Evolutionary conservation across 2,797 vertebrate species (phyloP), one percentile per base, ranked within the genome.

Genomic region (Tachyglossus aculeatus): DNA sequence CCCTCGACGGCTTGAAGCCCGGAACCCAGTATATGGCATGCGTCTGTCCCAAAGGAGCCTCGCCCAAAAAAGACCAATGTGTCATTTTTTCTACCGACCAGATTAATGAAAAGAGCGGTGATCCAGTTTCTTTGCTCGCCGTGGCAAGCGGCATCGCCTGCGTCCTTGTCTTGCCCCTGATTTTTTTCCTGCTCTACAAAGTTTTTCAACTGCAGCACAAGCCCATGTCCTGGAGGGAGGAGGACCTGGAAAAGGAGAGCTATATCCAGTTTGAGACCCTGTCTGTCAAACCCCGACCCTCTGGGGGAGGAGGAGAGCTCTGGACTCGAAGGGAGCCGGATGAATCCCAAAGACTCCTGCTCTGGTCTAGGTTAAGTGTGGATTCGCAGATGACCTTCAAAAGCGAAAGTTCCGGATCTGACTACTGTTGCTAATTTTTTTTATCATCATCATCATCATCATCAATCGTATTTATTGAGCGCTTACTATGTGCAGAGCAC

Each of bases 221-320:
- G 38, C 82, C 72, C 0, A 90, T 86, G 40, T 48, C 87, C 15
- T 57, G 82, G n/a, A 77, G 88, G 27, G 92, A 94, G 65, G 93
- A 95, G 19, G 97, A 98, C 41, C 92, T 97, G 53, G 93, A 92
- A 52, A 96, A 94, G 74, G 98, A 99, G 69, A 97, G 95, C 3
- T 99, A 99, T 2, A 94, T 99, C 50, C 96, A 95, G 50, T 99
- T 99, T 89, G 97, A 99, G 90, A 98, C 96, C 0, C 87, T 96
- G 2, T 95, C 96, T 0, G 93, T 97, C 87, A 95, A 95, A 65
- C 95, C 96, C 80, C 94, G 94, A 74, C 85, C 92, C 4, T 52
- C 90, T 63, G 90, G 72, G 14, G 84, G 88, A 57, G 74, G 92
- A 13, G 92, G 91, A 10, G 95, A 97, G 59, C 91, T 96, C 32